A percentile compares a stretch with the other conserved stretches of the same genome.
Conservation (phyloP, 2,113 vertebrate genomes). For the Ardeotis arabs region DNA sequence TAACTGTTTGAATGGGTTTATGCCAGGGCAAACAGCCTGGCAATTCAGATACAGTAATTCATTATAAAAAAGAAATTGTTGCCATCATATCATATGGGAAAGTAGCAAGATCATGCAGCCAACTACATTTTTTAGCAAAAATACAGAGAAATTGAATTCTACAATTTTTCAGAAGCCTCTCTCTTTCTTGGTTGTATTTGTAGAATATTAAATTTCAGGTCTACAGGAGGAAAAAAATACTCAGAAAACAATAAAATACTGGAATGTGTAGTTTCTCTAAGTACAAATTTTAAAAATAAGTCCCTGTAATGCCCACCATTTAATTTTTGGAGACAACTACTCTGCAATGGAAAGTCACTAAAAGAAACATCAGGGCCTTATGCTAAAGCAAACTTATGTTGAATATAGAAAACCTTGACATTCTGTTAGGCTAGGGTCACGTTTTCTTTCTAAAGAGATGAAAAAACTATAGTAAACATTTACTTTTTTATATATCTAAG, state of each 20-base stretch:
- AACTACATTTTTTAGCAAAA: background rate
- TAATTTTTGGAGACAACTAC: background rate
- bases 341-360: background rate
- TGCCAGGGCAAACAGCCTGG: background rate
- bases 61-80: background rate
- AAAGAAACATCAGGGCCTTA: background rate
- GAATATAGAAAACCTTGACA: background rate
- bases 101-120: background rate
- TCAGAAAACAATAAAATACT: background rate
- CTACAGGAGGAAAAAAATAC: background rate
- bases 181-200: background rate
- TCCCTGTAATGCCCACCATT: background rate
- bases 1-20: background rate
- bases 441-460: background rate
- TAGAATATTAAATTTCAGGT: background rate
- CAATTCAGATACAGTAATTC: background rate
- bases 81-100: background rate
- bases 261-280: background rate
- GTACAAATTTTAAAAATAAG: background rate
- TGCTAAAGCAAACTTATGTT: background rate
- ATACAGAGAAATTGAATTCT: background rate
- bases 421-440: background rate
- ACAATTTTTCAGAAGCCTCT: background rate
- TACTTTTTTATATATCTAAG: background rate
- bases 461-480: background rate